These are phyloP conservation scores for Corythaixoides concolor DNA, from an alignment of 2,113 vertebrate species.

Conservation along the genomic window DNA sequence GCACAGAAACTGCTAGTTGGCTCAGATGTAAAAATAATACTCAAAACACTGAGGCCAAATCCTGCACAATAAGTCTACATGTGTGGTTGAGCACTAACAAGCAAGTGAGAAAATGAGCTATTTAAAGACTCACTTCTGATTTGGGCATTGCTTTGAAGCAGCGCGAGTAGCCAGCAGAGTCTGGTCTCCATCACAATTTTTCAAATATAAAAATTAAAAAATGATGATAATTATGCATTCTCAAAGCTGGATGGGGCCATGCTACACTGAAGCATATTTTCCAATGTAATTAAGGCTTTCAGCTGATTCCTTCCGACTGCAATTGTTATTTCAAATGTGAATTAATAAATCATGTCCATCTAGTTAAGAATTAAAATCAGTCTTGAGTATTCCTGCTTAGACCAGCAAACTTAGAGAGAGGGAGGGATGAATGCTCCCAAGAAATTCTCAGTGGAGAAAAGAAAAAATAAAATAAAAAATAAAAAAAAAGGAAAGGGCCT, in stretches of 20 bases:
- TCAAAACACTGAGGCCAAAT: slow-evolving; percentile 32
- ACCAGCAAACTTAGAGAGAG: slow-evolving; percentile 65
- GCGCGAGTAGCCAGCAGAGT: slow-evolving; percentile 34
- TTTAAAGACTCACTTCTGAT: slow-evolving; percentile 61
- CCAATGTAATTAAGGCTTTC: slow-evolving; percentile 88
- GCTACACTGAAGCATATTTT: slow-evolving; percentile 82
- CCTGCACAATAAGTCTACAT: slow-evolving; percentile 19
- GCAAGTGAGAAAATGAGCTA: slow-evolving; percentile 59
- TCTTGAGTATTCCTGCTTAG: slow-evolving; percentile 75
- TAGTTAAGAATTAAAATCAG: slow-evolving; percentile 93
- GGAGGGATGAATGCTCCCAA: slow-evolving; percentile 34
- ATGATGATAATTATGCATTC: slow-evolving; percentile 76
- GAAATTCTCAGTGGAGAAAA: slow-evolving; percentile 5
- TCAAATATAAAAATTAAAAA: slow-evolving; percentile 76
- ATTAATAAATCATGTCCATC: slow-evolving; percentile 93
- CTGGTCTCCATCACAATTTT: slow-evolving; percentile 68
- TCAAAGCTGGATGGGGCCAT: slow-evolving; percentile 71
- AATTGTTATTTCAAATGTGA: slow-evolving; percentile 94
- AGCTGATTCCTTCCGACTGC: slow-evolving; percentile 84
- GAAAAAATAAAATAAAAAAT: not conserved
- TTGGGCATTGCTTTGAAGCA: slow-evolving; percentile 59
- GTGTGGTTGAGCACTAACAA: slow-evolving; percentile 45
- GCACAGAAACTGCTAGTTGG: slow-evolving; percentile 39
- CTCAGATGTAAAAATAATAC: slow-evolving; percentile 53
- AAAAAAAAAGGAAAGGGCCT: not conserved